Percentiles rank a stretch among this genome's conserved stretches.
phyloP scores from a whole-genome alignment of 2,113 vertebrate genomes.

The Nicator chloris region DNA sequence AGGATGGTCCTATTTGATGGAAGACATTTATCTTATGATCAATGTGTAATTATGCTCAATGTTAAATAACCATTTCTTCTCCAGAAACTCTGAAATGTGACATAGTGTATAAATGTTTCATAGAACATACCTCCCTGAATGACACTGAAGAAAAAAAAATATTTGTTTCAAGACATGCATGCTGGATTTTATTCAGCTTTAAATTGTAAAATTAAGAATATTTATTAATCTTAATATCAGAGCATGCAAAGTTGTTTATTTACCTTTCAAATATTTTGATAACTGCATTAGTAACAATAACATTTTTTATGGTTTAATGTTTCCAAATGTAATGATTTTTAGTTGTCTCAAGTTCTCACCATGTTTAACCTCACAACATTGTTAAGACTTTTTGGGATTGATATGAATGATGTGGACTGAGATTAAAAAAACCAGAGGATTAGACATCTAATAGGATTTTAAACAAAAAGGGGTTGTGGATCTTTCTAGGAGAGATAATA shows the following conservation, averaged over 20 bases:
- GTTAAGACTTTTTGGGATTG: background rate
- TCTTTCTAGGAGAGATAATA: background rate
- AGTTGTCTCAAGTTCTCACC: background rate
- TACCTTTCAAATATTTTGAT: background rate
- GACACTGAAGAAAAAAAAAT: background rate
- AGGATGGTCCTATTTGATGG: background rate
- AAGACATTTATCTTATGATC: background rate
- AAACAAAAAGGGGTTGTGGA: background rate
- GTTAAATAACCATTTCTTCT: background rate
- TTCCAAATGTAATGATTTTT: background rate
- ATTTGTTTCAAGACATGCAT: background rate
- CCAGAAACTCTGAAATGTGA: background rate
- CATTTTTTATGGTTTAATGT: background rate
- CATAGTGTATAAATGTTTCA: background rate
- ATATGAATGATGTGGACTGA: background rate
- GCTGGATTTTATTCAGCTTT: background rate
- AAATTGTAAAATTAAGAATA: background rate
- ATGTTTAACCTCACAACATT: background rate
- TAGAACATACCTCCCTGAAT: background rate
- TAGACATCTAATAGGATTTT: background rate
- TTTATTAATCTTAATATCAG: background rate
- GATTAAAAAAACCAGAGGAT: background rate
- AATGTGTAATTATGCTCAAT: background rate
- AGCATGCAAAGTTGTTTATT: background rate
- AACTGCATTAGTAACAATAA: background rate